These are phyloP conservation scores for Acrobasis consociella DNA, from an alignment of 2,888 invertebrate species.

Conservation along the genomic window DNA sequence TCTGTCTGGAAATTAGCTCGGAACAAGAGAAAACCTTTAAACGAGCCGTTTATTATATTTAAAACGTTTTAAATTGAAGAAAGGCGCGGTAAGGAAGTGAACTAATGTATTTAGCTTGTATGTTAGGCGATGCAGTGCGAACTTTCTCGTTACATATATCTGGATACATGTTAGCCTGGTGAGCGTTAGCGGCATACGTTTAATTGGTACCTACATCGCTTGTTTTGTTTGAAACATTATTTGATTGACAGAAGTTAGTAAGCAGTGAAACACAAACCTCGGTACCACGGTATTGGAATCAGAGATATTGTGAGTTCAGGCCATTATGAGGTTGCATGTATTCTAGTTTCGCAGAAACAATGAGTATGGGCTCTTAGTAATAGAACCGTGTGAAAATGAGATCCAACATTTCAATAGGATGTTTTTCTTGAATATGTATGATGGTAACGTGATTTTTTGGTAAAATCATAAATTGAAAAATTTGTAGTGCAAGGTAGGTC, in stretches of 20 bases:
- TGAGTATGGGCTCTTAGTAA: not conserved
- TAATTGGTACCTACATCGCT: too few relatives aligned
- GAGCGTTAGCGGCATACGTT: too few relatives aligned
- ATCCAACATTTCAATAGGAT: not conserved
- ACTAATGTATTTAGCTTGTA: constrained; percentile 72
- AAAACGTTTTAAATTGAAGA: constrained; percentile 67
- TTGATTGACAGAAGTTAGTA: too few relatives aligned
- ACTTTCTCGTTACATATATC: constrained; percentile 37
- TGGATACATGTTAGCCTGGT: too few relatives aligned
- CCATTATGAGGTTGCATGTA: constrained; percentile 38
- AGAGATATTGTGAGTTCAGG: too few relatives aligned
- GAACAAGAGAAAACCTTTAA: constrained; percentile 80
- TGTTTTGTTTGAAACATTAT: too few relatives aligned
- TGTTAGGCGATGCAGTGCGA: constrained; percentile 34
- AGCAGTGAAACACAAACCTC: too few relatives aligned
- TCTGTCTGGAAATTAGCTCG: constrained; percentile 77
- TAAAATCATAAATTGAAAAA: too few relatives aligned
- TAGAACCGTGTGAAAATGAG: constrained; percentile 4
- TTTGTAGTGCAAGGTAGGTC: too few relatives aligned
- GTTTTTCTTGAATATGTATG: not conserved
- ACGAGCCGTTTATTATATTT: constrained; percentile 74
- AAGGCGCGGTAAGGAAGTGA: constrained; percentile 45
- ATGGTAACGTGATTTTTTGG: too few relatives aligned
- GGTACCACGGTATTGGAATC: too few relatives aligned
- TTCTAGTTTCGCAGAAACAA: not conserved